Evolutionary conservation across 1,140 invertebrate species (phyloP).

Genomic region (Arion vulgaris): DNA sequence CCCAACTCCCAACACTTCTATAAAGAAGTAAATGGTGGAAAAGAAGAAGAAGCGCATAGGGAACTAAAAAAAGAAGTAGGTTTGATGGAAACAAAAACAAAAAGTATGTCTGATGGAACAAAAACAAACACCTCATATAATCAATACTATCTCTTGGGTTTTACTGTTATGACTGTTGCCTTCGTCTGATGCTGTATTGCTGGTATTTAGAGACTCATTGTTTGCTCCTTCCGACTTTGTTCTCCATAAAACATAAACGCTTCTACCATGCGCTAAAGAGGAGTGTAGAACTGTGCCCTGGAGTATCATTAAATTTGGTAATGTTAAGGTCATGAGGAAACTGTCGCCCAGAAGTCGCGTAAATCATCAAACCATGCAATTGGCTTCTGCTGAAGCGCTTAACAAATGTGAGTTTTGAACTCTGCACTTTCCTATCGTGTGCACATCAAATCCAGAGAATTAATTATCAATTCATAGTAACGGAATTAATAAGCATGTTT

Average conservation of each 20-base stretch:
- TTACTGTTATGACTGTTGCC: no score
- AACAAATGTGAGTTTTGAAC: neutral
- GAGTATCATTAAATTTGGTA: slow-evolving; percentile 1
- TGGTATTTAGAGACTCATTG: no score
- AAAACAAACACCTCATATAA: no score
- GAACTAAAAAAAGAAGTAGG: no score
- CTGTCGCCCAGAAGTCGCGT: neutral
- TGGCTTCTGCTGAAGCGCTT: neutral
- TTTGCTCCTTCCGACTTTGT: no score
- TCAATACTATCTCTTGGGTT: no score
- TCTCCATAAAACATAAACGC: neutral
- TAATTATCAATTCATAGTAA: neutral
- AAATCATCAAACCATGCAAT: neutral
- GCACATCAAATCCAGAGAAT: neutral
- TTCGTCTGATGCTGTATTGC: no score
- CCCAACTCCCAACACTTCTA: no score
- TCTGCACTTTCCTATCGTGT: neutral
- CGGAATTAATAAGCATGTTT: neutral
- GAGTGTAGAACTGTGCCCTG: neutral
- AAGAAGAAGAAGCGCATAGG: no score
- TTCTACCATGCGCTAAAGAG: neutral
- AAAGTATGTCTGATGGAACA: no score
- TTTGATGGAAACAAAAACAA: no score
- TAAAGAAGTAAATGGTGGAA: no score
- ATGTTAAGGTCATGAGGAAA: neutral